Conservation (phyloP, 2,888 invertebrate species). For the Drosophila mercatorum region DNA sequence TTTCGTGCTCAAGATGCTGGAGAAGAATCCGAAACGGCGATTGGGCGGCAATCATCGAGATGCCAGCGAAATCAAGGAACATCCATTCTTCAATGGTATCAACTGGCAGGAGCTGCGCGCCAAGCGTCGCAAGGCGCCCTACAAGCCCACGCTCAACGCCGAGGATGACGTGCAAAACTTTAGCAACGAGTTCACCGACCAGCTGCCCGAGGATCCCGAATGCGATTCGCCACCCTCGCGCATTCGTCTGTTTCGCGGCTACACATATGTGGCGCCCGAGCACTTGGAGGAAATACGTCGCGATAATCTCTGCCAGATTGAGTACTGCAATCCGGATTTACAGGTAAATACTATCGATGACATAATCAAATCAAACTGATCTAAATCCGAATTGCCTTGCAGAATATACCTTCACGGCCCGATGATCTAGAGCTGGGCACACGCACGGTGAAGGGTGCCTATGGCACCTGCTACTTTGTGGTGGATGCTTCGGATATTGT, state of each 20-base stretch:
- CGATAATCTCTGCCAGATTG: conserved; percentile 62
- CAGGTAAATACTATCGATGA: conserved; percentile 51
- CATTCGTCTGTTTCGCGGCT: conserved; percentile 95
- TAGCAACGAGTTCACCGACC: conserved; percentile 97
- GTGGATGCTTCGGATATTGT: conserved; percentile 63
- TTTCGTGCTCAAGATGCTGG: conserved; percentile 92
- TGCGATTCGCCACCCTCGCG: conserved; percentile 93
- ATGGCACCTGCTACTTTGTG: conserved; percentile 78
- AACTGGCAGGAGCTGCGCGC: conserved; percentile 93
- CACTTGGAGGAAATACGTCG: conserved; percentile 72
- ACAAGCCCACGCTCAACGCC: conserved; percentile 93
- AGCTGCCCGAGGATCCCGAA: conserved; percentile 96
- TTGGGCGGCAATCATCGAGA: conserved; percentile 93
- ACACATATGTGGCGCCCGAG: conserved; percentile 96
- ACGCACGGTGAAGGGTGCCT: conserved; percentile 67
- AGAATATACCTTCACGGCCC: conserved; percentile 74
- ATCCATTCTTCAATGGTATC: conserved; percentile 92
- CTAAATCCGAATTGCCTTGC: not conserved
- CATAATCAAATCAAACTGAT: not conserved
- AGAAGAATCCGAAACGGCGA: conserved; percentile 94
- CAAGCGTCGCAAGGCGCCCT: conserved; percentile 93
- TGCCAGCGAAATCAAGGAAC: conserved; percentile 94
- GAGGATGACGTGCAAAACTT: conserved; percentile 98
- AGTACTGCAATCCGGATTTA: conserved; percentile 75
- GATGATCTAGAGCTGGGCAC: conserved; percentile 72